Conservation (phyloP, 2,888 invertebrate genomes). For the Baronia brevicornis region DNA sequence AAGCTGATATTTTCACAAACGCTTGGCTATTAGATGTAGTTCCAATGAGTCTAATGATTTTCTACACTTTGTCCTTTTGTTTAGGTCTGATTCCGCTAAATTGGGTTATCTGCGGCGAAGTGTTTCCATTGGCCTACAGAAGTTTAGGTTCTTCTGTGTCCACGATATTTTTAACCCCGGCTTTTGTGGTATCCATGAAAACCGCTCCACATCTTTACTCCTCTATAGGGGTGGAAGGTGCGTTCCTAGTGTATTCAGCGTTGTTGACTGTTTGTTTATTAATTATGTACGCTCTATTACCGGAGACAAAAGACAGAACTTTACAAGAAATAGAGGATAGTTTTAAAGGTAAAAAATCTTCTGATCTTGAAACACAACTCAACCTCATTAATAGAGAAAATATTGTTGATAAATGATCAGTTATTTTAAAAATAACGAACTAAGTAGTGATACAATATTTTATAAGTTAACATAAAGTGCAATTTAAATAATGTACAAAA, state of each 20-base stretch:
- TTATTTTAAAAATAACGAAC: background rate
- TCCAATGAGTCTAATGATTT: slow-evolving; percentile 56
- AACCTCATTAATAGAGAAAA: slow-evolving; percentile 43
- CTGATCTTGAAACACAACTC: slow-evolving; percentile 53
- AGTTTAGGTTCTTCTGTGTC: slow-evolving; percentile 64
- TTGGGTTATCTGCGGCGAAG: slow-evolving; percentile 69
- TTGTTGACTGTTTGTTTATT: slow-evolving; percentile 47
- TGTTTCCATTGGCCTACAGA: slow-evolving; percentile 63
- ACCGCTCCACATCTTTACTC: slow-evolving; percentile 65
- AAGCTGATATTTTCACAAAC: slow-evolving; percentile 40
- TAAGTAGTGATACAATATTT: background rate
- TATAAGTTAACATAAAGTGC: too few relatives aligned
- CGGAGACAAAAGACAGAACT: slow-evolving; percentile 65
- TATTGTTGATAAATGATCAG: slow-evolving; percentile 13
- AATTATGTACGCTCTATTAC: slow-evolving; percentile 51
- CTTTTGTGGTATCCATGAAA: slow-evolving; percentile 66
- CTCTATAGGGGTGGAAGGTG: slow-evolving; percentile 61
- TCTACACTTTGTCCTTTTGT: slow-evolving; percentile 60
- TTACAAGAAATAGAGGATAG: slow-evolving; percentile 65
- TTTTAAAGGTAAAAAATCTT: slow-evolving; percentile 49
- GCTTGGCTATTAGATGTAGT: slow-evolving; percentile 46
- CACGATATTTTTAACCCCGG: slow-evolving; percentile 60
- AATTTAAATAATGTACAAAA: too few relatives aligned
- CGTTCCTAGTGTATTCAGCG: slow-evolving; percentile 60
- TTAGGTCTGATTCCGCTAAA: slow-evolving; percentile 61